A percentile compares a stretch with the other conserved stretches of the same genome.
phyloP scores from a whole-genome alignment of 2,888 invertebrate genomes.

The Phortica okadai region DNA sequence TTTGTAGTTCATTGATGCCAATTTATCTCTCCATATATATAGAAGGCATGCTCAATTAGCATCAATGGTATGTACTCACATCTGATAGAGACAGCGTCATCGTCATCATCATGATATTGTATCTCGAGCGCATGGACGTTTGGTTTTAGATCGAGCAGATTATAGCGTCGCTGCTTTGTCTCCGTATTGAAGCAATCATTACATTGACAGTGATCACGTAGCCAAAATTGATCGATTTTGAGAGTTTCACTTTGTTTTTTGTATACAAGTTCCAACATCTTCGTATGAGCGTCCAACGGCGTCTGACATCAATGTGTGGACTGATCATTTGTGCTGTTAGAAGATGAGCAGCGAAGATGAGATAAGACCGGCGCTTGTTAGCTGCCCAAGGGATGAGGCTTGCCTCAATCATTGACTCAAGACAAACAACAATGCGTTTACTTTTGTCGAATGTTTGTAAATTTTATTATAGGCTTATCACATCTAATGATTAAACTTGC shows the following conservation, averaged over 20 bases:
- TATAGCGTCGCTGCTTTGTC: constrained; percentile 80
- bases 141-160: constrained; percentile 79
- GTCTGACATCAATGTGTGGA: not conserved
- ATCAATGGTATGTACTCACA: constrained; percentile 77
- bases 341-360: too few relatives aligned
- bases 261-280: constrained; percentile 61
- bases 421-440: too few relatives aligned
- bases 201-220: constrained; percentile 79
- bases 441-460: too few relatives aligned
- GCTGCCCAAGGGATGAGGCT: too few relatives aligned
- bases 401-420: too few relatives aligned
- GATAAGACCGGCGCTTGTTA: too few relatives aligned
- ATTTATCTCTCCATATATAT: not conserved
- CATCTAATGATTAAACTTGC: too few relatives aligned
- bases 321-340: too few relatives aligned
- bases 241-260: constrained; percentile 52
- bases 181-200: constrained; percentile 79
- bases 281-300: not conserved
- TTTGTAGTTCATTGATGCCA: not conserved
- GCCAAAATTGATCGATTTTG: constrained; percentile 68
- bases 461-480: too few relatives aligned
- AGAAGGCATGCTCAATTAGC: not conserved
- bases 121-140: constrained; percentile 75
- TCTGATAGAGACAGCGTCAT: constrained; percentile 65
- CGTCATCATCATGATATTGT: constrained; percentile 63